phyloP scores from a whole-genome alignment of 2,113 vertebrate genomes.

The Atractosteus spatula region DNA sequence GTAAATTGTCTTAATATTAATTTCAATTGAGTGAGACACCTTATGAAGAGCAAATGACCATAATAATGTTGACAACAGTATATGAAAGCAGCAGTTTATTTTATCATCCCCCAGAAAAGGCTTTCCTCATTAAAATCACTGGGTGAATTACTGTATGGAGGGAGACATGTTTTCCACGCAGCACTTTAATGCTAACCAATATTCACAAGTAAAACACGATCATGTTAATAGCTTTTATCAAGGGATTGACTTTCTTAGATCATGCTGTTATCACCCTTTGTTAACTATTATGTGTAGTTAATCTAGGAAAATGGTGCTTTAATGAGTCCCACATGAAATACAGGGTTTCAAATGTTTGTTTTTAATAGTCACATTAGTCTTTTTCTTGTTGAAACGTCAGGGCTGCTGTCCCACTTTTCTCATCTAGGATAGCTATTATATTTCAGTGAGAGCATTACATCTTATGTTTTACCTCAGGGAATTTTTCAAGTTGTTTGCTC shows the following conservation, averaged over 20 bases:
- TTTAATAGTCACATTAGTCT: constrained; percentile 67
- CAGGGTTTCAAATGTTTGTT: constrained; percentile 58
- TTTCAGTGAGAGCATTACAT: constrained; percentile 41
- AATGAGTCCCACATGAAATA: constrained; percentile 63
- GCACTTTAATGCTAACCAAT: background rate
- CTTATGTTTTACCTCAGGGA: constrained; percentile 54
- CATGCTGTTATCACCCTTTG: constrained; percentile 3
- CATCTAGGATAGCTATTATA: constrained; percentile 47
- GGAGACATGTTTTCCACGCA: too few species aligned
- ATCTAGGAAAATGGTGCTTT: constrained; percentile 64
- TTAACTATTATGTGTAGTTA: constrained; percentile 49
- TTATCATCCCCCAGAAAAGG: too few species aligned
- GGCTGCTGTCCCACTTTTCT: constrained; percentile 52
- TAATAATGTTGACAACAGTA: too few species aligned
- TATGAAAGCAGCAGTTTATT: too few species aligned
- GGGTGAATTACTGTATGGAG: too few species aligned
- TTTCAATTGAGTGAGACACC: too few species aligned
- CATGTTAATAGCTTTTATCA: constrained; percentile 27
- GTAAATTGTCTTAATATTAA: too few species aligned
- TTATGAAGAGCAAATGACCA: too few species aligned
- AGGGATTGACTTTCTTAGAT: constrained; percentile 40
- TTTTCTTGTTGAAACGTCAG: constrained; percentile 53
- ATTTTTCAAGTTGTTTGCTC: constrained; percentile 12
- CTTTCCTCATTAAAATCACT: too few species aligned
- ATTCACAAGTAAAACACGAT: constrained; percentile 16